Base-by-base conservation (phyloP, 2,113 vertebrate genomes). In the Bagarius yarrelli region DNA sequence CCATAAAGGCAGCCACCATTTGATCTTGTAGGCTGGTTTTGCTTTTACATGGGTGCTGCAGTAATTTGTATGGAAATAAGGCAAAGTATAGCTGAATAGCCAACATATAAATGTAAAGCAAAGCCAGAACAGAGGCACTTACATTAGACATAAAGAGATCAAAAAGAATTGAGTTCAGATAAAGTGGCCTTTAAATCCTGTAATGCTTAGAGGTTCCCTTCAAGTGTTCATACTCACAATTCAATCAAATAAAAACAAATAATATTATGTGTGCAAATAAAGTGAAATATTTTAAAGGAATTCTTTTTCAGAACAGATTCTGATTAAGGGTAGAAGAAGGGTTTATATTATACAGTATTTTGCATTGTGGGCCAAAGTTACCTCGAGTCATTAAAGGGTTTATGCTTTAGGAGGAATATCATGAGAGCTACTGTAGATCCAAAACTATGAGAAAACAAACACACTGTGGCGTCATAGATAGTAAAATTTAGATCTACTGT, bases 41-140 rank as follows among this genome's bases (percentile, higher is more conserved):
- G 21, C 18, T 69, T 55, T 16, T 27, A 44, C 30, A 15, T 69
- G 53, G 30, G 23, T 56, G 32, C 53, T 47, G 19, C 15, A n/a
- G 53, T 70, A 40, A 70, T 47, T 59, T 2, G 16, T 56, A 70
- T 79, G 64, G 15, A 57, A 79, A 79, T 47, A 23, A 79, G 52
- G 66, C 55, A 56, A 15, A 79, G 18, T 57, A 79, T n/a, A 56
- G 23, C 52, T 21, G 57, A 57, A 57, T 40, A 44, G 25, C 34
- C 40, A 44, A 59, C 21, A 55, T 69, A 56, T 36, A 69, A 32
- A 52, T 69, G 5, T 16, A 69, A 23, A 40, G 63, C 23, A 79
- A 56, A 70, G 4, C 30, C 53, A 70, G 53, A 59, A 21, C 34
- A 30, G 14, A 19, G 23, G 23, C 47, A 36, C 15, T 67, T 19